Evolutionary conservation across 1,140 invertebrate genomes (phyloP), one percentile per base, ranked within the genome.

Genomic region (Cyclargus thomasi): DNA sequence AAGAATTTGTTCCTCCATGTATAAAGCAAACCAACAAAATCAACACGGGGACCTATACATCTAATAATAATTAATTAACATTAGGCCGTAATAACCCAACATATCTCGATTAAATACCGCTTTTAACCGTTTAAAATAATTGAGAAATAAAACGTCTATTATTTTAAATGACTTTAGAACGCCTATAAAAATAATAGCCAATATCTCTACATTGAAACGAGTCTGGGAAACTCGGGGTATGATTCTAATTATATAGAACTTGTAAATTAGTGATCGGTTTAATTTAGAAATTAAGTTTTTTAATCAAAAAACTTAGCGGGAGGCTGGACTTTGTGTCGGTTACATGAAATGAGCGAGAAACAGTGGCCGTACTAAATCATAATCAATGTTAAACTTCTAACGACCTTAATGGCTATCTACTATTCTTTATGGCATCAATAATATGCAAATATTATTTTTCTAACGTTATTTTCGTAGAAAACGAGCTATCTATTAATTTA

Each of bases 11-110:
- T n/a, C n/a, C n/a, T n/a, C n/a, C 23, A 63, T 63, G 10, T 29
- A 63, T 23, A 29, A 23, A 29, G 36, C 18, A 63, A 63, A 63
- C 62, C 35, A 63, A 63, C 23, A 8, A 22, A 62, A 3, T 36
- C 16, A 35, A 23, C 39, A 14, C n/a, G 36, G 35, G 39, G 21
- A 47, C 39, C 63, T 36, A 35, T 20, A 20, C 17, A 17, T 21
- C 55, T 59, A 59, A 59, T 59, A 59, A 59, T 59, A 59, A 59
- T 59, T 59, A 59, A 59, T 59, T 59, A 59, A 59, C 55, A 59
- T 59, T 59, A 59, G 21, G 20, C 18, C 4, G 20, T 59, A 59
- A 59, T 59, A 59, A 59, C 55, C 55, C 55, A 1, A 21, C 18
- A 21, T 47, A 21, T 20, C 18, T 59, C 53, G 18, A 7, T 59